Base-by-base conservation (phyloP, 2,113 vertebrate genomes). In the Anolis carolinensis region DNA sequence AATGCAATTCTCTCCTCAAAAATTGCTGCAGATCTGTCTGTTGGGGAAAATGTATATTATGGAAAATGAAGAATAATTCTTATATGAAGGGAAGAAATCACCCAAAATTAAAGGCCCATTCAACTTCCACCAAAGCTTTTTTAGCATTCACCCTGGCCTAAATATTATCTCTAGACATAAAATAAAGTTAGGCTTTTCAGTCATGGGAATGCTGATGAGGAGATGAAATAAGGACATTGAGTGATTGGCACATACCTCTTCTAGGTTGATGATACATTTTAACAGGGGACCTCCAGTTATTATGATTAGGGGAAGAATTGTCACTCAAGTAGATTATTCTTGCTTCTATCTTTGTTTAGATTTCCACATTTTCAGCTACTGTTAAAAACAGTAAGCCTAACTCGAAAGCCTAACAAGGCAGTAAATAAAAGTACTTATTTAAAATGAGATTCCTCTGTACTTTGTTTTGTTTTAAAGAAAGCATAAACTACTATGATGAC, bases 351-450 rank as follows among this genome's bases (percentile, higher is more conserved):
- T 68, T 68, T 68, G 65, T 68, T 68, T 68, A n/a, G 65, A 27
- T 68, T 44, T 44, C 39, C 39, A 4, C 39, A 44, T 44, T 44
- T 44, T 44, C 39, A 44, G 39, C 39, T 4, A 44, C 39, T 44
- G 2, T 44, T 44, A 44, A 44, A 44, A 5, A 44, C 3, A 55
- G 52, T 55, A 11, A 4, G 52, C 5, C 52, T 55, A 10, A 55
- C 52, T 55, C 2, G 5, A 55, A 55, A 55, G 52, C 10, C 9
- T 55, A 55, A 44, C 39, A 2, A 81, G 25, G n/a, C 5, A 65
- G 72, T 68, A 83, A 79, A 89, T 81, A 79, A 27, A 81, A 3
- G 62, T 86, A 36, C 11, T 0, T 2, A 81, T 25, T 75, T 48
- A 27, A 48, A 48, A 75, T 44, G 5, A 27, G 2, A 27, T 36